Evolutionary conservation across 2,888 invertebrate species (phyloP).

Genomic region (Eupelmus urozonus): DNA sequence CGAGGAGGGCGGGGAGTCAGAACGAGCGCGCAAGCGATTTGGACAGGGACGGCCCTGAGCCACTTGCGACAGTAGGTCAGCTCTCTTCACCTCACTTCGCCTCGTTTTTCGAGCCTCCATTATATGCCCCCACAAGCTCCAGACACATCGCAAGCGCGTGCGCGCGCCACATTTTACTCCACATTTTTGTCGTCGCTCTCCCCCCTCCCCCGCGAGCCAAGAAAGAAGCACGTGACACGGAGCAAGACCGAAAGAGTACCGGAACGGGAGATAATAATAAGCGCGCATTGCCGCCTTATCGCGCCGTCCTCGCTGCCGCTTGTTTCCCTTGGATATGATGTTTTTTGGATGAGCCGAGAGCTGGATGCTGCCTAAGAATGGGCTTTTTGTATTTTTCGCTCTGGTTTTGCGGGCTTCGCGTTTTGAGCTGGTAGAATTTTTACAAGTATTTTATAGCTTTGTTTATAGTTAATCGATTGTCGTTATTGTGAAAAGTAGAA

Average conservation of each 20-base stretch:
- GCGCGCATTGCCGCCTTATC: conserved; percentile 12
- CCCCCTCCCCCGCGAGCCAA: not conserved
- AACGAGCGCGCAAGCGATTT: conserved; percentile 66
- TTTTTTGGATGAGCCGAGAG: too few species aligned
- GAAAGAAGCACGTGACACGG: too few species aligned
- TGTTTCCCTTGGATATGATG: too few species aligned
- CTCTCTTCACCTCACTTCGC: conserved; percentile 76
- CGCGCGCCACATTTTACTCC: conserved; percentile 25
- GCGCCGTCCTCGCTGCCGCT: too few species aligned
- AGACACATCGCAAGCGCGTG: conserved; percentile 46
- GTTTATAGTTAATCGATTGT: too few species aligned
- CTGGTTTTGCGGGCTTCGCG: too few species aligned
- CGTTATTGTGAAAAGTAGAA: too few species aligned
- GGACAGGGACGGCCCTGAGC: conserved; percentile 77
- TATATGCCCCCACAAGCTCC: conserved; percentile 62
- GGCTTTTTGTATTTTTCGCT: too few species aligned
- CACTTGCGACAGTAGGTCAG: conserved; percentile 78
- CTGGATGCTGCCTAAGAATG: too few species aligned
- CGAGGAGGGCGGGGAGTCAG: not conserved
- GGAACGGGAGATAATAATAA: conserved; percentile 20
- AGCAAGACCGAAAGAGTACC: not conserved
- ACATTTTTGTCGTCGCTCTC: conserved; percentile 46
- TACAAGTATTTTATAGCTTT: too few species aligned
- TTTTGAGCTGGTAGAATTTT: too few species aligned
- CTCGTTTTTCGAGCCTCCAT: conserved; percentile 73